Conservation (phyloP, 1,140 invertebrate species). For the Drosophila sp. region DNA sequence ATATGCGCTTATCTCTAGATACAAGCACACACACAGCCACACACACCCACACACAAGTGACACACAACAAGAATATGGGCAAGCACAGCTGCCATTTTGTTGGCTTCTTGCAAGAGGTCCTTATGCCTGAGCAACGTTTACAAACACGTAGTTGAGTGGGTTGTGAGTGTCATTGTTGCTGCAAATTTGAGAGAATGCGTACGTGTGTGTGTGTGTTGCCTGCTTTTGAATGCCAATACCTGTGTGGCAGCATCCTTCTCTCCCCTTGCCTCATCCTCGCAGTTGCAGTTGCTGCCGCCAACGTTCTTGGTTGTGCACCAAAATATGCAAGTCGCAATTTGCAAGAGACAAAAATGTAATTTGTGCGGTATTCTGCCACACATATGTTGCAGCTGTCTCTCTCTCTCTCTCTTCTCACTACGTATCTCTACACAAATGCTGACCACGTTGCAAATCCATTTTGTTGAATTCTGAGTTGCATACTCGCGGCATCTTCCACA, state of each 20-base stretch:
- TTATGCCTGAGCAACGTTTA: constrained; percentile 81
- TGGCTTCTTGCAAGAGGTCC: constrained; percentile 69
- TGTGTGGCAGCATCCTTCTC: not conserved
- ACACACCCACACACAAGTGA: constrained; percentile 7
- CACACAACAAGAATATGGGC: constrained; percentile 10
- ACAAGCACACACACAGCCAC: constrained; percentile 20
- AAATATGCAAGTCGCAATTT: constrained; percentile 52
- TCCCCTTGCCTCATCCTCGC: not conserved
- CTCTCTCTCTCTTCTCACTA: not conserved
- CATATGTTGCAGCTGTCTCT: constrained; percentile 19
- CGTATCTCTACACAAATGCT: constrained; percentile 27
- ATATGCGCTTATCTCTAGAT: constrained; percentile 78
- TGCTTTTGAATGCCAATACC: constrained; percentile 34
- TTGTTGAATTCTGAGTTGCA: constrained; percentile 7
- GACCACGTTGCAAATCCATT: constrained; percentile 27
- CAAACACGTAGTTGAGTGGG: constrained; percentile 80
- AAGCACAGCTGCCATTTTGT: constrained; percentile 45
- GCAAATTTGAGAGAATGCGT: constrained; percentile 53
- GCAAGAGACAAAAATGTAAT: constrained; percentile 51
- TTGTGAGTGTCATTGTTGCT: constrained; percentile 75
- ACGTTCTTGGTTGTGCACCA: too few species aligned
- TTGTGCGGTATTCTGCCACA: constrained; percentile 39
- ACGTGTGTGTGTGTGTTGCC: constrained; percentile 44
- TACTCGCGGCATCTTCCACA: constrained; percentile 37
- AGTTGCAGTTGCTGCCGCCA: too few species aligned